A percentile compares a stretch with the other conserved stretches of the same genome.
These are phyloP conservation scores for human (Homo sapiens) DNA, from an alignment of 2,113 vertebrate species.

Conservation along the genomic window DNA sequence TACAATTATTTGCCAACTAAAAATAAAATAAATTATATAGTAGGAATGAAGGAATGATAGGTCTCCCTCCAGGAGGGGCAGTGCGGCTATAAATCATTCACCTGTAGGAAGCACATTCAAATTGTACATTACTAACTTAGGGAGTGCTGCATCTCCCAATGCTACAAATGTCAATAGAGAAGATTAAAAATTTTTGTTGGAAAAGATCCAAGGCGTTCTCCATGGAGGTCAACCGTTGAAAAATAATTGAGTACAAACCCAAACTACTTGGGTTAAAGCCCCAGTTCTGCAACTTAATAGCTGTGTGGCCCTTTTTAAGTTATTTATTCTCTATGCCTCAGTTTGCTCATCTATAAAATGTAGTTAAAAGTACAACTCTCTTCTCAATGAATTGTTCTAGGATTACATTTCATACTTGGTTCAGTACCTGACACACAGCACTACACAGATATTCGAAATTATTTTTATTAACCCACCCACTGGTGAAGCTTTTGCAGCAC, in stretches of 20 bases:
- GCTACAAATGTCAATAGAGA: not conserved
- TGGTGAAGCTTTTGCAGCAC: not conserved
- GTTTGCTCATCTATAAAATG: not conserved
- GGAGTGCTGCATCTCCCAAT: not conserved
- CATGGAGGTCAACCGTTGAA: not conserved
- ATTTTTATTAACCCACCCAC: not conserved
- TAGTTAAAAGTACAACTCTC: not conserved
- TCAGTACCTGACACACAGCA: not conserved
- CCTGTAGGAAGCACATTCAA: not conserved
- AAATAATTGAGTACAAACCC: not conserved
- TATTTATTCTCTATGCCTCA: not conserved
- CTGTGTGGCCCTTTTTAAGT: not conserved
- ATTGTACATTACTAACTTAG: not conserved
- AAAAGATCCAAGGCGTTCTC: constrained; percentile 26
- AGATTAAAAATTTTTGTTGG: not conserved
- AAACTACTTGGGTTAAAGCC: not conserved
- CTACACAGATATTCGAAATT: not conserved
- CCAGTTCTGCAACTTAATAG: not conserved
- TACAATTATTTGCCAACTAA: not conserved
- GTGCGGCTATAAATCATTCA: not conserved
- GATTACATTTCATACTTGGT: not conserved
- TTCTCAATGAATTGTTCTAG: not conserved
- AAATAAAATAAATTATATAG: not conserved
- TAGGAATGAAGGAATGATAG: not conserved
- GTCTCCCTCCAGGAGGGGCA: not conserved